Percentiles rank a stretch among this genome's conserved stretches.
phyloP scores from a whole-genome alignment of 2,113 vertebrate species.

The Grammomys dolichurus region DNA sequence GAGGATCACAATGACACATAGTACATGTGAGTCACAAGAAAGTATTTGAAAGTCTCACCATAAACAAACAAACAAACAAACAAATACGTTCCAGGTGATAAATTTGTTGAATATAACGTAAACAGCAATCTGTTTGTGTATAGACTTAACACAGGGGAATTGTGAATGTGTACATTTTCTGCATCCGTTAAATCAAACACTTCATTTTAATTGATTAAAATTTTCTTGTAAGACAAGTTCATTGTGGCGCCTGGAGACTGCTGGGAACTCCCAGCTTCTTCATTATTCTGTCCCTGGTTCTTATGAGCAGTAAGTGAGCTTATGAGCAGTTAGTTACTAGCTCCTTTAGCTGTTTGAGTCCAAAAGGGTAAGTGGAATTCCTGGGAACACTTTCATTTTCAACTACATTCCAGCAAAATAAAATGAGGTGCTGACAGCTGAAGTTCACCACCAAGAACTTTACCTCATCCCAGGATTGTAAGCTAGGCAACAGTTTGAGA shows the following conservation, averaged over 20 bases:
- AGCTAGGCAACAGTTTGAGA: not conserved
- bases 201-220: not conserved
- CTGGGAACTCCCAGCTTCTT: not conserved
- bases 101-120: not conserved
- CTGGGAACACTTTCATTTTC: not conserved
- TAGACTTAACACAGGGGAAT: not conserved
- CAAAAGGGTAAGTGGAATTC: not conserved
- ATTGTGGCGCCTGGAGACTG: not conserved
- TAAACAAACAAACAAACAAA: not conserved
- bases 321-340: not conserved
- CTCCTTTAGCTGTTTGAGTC: not conserved
- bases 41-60: not conserved
- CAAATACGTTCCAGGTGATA: not conserved
- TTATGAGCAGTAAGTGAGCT: not conserved
- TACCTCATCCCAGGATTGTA: not conserved
- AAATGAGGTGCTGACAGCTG: conserved; percentile 27
- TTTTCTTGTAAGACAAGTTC: not conserved
- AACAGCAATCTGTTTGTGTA: not conserved
- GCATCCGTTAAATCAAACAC: not conserved
- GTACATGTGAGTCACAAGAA: not conserved
- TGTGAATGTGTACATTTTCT: not conserved
- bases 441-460: not conserved
- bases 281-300: not conserved
- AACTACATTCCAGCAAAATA: not conserved
- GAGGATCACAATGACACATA: not conserved